A percentile compares a stretch with the other conserved stretches of the same genome.
Conservation (phyloP, 2,113 vertebrate genomes). For the Montifringilla adamsi region DNA sequence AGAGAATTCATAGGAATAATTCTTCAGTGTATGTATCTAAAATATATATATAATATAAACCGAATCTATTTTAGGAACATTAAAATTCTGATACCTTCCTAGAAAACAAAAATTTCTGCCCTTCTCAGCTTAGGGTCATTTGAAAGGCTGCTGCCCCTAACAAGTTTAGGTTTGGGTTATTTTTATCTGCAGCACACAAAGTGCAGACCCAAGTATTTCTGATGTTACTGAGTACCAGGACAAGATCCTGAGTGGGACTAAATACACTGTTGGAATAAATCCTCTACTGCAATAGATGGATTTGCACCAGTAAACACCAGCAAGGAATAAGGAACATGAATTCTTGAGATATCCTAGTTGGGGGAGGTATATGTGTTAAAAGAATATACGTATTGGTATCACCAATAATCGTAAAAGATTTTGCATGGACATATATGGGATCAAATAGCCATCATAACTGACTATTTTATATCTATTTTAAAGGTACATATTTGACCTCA, state of each 20-base stretch:
- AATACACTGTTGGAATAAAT: not conserved
- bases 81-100: not conserved
- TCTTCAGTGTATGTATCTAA: not conserved
- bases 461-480: not conserved
- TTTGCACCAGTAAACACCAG: conserved; percentile 3
- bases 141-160: not conserved
- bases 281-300: not conserved
- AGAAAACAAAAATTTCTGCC: not conserved
- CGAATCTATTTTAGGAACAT: not conserved
- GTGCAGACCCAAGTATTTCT: not conserved
- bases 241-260: not conserved
- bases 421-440: not conserved
- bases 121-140: not conserved
- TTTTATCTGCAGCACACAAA: not conserved
- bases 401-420: not conserved
- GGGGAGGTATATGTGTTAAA: not conserved
- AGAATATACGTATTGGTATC: not conserved
- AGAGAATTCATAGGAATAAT: not conserved
- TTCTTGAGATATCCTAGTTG: not conserved
- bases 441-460: not conserved
- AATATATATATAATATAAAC: not conserved
- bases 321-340: not conserved
- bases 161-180: not conserved
- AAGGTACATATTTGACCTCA: conserved; percentile 3
- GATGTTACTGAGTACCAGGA: not conserved